Evolutionary conservation across 2,797 vertebrate species (phyloP).

Genomic region (Tinamus major): DNA sequence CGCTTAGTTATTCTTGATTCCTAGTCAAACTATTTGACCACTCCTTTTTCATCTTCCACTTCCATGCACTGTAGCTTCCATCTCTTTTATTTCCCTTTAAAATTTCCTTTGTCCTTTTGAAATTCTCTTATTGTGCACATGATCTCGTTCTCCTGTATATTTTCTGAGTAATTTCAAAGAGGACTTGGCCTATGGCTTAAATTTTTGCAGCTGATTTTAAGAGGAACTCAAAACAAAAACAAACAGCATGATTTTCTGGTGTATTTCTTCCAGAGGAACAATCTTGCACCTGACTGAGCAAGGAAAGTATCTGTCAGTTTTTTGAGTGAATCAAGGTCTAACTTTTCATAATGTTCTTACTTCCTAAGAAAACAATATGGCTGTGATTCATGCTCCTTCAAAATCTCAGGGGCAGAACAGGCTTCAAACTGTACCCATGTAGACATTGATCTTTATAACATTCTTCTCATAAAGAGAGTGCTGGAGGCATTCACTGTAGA

Average conservation of each 20-base stretch:
- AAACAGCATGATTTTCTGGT: not conserved
- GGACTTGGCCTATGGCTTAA: not conserved
- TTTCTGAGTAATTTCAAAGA: not conserved
- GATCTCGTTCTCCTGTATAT: not conserved
- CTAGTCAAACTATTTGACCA: not conserved
- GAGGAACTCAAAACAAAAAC: not conserved
- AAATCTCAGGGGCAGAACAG: not conserved
- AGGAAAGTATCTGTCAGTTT: not conserved
- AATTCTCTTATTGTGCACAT: not conserved
- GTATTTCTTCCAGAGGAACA: not conserved
- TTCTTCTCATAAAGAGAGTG: not conserved
- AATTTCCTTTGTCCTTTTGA: not conserved
- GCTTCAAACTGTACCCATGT: not conserved
- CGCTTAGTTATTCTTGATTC: not conserved
- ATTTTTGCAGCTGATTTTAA: accelerated
- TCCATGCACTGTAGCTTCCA: not conserved
- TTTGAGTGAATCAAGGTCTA: not conserved
- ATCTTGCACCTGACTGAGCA: not conserved
- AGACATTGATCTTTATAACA: not conserved
- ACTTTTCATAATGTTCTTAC: not conserved
- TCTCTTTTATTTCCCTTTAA: not conserved
- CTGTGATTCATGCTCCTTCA: not conserved
- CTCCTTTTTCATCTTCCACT: not conserved
- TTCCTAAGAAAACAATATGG: not conserved
- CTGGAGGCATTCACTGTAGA: not conserved